Evolutionary conservation across 1,140 invertebrate genomes (phyloP), one percentile per base, ranked within the genome.

Genomic region (Phocides pigmalion): DNA sequence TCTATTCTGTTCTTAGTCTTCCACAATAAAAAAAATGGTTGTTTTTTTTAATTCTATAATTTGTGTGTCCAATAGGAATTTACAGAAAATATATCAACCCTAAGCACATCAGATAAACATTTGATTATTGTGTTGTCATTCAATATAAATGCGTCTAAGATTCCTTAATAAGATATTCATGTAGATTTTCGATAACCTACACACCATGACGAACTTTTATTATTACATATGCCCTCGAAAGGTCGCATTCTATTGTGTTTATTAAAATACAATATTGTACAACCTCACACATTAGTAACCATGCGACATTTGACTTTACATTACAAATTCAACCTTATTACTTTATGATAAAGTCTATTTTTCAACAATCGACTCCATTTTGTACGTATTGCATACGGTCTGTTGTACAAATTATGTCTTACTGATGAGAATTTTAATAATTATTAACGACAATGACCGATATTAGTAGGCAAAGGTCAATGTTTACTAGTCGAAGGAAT

Each of bases 401-500:
- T 22, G 28, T 15, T 25, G 25, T 16, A 47, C 4, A 11, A 12
- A 39, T 17, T 46, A 22, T 46, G 44, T 20, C 8, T 20, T 14
- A 4, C 22, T 49, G 46, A 49, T 49, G 46, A 49, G 22, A 28
- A 28, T 49, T 49, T 49, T 49, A 49, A 49, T 49, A 49, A 20
- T 12, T 49, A 49, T 16, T 25, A 49, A 49, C 28, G 46, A 28
- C 46, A 49, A 25, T 49, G 46, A 49, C 46, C 46, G 22, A 49
- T 15, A 49, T 49, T 28, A 49, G 46, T 49, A 49, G 46, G 12
- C 46, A 49, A 49, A 49, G 46, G 46, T 49, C 46, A 49, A 49
- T 49, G 46, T 49, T 49, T 49, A 49, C 12, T 49, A 20, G 12
- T 15, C 19, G 25, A 9, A 25, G 17, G 22, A 49, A 49, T 47